phyloP scores from a whole-genome alignment of 2,888 invertebrate species.

The Spatulosminthurus flaviceps region DNA sequence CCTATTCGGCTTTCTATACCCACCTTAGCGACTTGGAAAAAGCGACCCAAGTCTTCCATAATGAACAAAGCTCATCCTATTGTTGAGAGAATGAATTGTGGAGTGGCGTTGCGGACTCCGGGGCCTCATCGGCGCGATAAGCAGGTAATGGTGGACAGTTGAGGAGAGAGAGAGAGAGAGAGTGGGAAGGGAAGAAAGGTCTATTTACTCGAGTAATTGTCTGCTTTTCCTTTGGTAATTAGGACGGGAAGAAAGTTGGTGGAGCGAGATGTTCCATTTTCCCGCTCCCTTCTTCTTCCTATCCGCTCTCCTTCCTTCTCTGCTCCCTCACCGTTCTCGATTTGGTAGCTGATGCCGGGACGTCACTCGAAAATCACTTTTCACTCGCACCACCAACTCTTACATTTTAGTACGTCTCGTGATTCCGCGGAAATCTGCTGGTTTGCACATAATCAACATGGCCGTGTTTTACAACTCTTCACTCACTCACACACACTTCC shows the following conservation, averaged over 20 bases:
- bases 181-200: conserved; percentile 20
- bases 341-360: not conserved
- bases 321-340: not conserved
- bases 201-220: conserved; percentile 38
- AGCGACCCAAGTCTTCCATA: too few relatives aligned
- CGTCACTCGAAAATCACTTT: conserved; percentile 31
- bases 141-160: not conserved
- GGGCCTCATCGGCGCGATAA: not conserved
- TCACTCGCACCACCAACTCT: conserved; percentile 27
- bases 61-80: too few relatives aligned
- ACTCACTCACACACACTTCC: not conserved
- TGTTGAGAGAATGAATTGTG: too few relatives aligned
- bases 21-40: too few relatives aligned
- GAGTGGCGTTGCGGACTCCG: too few relatives aligned
- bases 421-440: conserved; percentile 31
- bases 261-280: conserved; percentile 10
- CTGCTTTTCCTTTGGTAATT: conserved; percentile 30
- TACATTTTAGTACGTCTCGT: conserved; percentile 21
- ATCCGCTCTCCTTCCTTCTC: not conserved
- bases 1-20: too few relatives aligned
- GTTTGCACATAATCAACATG: not conserved
- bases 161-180: not conserved
- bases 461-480: not conserved
- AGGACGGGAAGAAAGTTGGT: conserved; percentile 7
- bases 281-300: not conserved